Base-by-base conservation (phyloP, 2,113 vertebrate species). In the Lates calcarifer region DNA sequence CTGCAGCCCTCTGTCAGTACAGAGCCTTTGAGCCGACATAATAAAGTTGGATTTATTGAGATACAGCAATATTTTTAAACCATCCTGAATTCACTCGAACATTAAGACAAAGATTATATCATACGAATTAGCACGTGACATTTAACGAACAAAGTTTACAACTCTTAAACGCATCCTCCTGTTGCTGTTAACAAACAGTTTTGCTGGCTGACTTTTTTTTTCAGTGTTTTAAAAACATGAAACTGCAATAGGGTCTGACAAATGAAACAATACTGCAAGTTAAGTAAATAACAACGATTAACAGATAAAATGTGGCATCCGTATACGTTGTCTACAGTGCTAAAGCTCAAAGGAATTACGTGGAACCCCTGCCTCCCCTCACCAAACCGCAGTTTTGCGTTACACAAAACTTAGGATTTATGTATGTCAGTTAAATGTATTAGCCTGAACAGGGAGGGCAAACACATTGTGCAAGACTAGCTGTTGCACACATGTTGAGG, bases 401-500 rank as follows among this genome's bases (percentile, higher is more conserved):
- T 4, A 20, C 70, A 43, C 22, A 15, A 39, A 65, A n/a, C 17
- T 7, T 47, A 3, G 39, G 2, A 78, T 49, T 22, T 26, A 64
- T 17, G 6, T 39, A 29, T 63, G 49, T 51, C 11, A 11, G 14
- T 20, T 49, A 18, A 2, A 9, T 26, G 12, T 28, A 29, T 14
- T 6, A 9, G n/a, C 8, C 12, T 35, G 22, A 24, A n/a, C 4
- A 26, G 18, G 4, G 35, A 26, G n/a, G 3, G 12, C 15, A 6
- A 26, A 13, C 7, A 0, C 6, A 12, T 68, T 18, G 20, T 74
- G 31, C 37, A 82, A 66, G 17, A 29, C 22, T 28, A 57, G 7
- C 11, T 53, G 63, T 45, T 65, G 51, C 67, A 74, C 20, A 63
- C 61, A 37, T 43, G 33, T n/a, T 10, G 31, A 64, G 29, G 11